Conservation (phyloP, 2,888 invertebrate species). For the Agapostemon virescens region DNA sequence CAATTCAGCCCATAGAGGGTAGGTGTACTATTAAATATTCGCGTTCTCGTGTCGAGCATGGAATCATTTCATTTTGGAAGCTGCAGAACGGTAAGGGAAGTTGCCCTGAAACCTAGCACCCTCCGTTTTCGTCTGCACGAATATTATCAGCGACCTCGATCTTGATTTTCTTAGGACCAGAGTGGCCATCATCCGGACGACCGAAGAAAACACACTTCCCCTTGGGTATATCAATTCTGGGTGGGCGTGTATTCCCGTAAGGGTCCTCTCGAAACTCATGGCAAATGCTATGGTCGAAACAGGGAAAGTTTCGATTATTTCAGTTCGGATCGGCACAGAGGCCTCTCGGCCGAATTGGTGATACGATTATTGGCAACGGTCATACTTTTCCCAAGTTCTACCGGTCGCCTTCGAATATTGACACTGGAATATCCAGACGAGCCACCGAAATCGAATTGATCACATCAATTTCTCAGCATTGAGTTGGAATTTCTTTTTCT, state of each 20-base stretch:
- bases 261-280: constrained; percentile 7
- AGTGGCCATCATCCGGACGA: constrained; percentile 26
- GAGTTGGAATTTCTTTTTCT: constrained; percentile 27
- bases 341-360: constrained; percentile 20
- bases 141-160: constrained; percentile 18
- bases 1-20: too few relatives aligned
- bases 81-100: background rate
- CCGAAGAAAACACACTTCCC: background rate
- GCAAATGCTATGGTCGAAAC: background rate
- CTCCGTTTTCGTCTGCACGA: background rate
- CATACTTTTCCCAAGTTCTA: constrained; percentile 33
- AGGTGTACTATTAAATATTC: background rate
- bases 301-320: constrained; percentile 17
- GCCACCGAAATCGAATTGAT: constrained; percentile 35
- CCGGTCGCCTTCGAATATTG: constrained; percentile 30
- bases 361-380: constrained; percentile 46
- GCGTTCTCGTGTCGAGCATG: background rate
- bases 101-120: background rate
- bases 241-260: constrained; percentile 22
- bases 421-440: constrained; percentile 16
- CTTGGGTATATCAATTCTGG: constrained; percentile 35
- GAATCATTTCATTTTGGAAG: constrained; percentile 5
- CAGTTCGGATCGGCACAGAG: background rate
- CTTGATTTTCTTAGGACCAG: constrained; percentile 31
- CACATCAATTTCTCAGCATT: constrained; percentile 23